Base-by-base conservation (phyloP, 2,113 vertebrate genomes). In the Melospiza georgiana region DNA sequence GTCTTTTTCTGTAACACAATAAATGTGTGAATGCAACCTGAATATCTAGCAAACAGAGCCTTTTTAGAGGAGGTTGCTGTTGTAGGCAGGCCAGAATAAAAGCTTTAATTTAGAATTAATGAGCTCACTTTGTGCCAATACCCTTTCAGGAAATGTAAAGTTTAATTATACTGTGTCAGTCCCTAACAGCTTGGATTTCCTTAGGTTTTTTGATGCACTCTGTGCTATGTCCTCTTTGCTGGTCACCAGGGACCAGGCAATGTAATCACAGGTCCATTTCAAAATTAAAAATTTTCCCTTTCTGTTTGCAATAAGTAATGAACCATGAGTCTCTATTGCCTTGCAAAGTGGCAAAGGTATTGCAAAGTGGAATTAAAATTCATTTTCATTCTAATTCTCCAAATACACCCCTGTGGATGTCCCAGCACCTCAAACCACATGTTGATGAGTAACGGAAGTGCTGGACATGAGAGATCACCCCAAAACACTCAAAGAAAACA, bases 71-170 rank as follows among this genome's bases (percentile, higher is more conserved):
- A 44, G 49, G 37, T 48, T 73, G 37, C 69, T 9, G 1, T 76
- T 9, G 1, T 80, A 49, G 63, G 39, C 54, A 90, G 61, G 30
- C 73, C 62, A 74, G 63, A 67, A 90, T 93, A 83, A 96, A 92
- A 88, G 35, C 33, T 71, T 89, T 94, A 76, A 94, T 87, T 96
- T 78, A 41, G 39, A 90, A 84, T 86, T 89, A 79, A 92, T 49
- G 58, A 77, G 79, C 30, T 81, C 54, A 58, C 2, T 62, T 87
- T 79, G 25, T 65, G 67, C 43, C 61, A 59, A 39, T 63, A 55
- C 16, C 10, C 21, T 88, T 96, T 95, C 58, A 94, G 81, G 35
- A 94, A 92, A 94, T 48, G 17, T 68, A 61, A 75, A 81, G 57
- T 58, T 55, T 82, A 78, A 43, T 92, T 80, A 57, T 55, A 79